Evolutionary conservation across 2,888 invertebrate species (phyloP).

Genomic region (Ctena decussata): DNA sequence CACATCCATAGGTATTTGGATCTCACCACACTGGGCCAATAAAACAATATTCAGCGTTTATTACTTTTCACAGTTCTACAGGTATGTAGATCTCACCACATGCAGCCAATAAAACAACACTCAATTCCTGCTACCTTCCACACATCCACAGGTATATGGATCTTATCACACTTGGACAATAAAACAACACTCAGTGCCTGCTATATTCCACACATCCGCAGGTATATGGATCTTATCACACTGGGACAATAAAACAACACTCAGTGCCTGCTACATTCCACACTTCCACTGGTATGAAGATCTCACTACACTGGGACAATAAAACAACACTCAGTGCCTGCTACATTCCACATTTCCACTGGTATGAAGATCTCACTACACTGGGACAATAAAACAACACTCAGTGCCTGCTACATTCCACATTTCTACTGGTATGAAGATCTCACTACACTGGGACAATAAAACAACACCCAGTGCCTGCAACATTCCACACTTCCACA

Average conservation of each 20-base stretch:
- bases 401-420: conserved; percentile 69
- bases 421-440: conserved; percentile 34
- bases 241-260: conserved; percentile 59
- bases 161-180: too few species aligned
- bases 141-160: conserved; percentile 37
- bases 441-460: conserved; percentile 43
- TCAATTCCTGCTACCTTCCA: conserved; percentile 68
- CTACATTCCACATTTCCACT: conserved; percentile 59
- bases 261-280: conserved; percentile 69
- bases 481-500: conserved; percentile 59
- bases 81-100: too few species aligned
- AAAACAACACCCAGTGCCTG: conserved; percentile 67
- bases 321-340: conserved; percentile 67
- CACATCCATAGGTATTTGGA: too few species aligned
- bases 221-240: conserved; percentile 30
- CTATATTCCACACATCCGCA: too few species aligned
- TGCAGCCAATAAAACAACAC: conserved; percentile 65
- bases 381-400: conserved; percentile 59
- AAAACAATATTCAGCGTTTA: too few species aligned
- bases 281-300: conserved; percentile 35
- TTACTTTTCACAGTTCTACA: too few species aligned
- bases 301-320: conserved; percentile 43
- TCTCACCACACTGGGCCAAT: too few species aligned
- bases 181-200: too few species aligned
- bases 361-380: conserved; percentile 37